These are phyloP conservation scores for Lamellibrachia luymesi DNA, from an alignment of 1,140 invertebrate species.

Conservation along the genomic window DNA sequence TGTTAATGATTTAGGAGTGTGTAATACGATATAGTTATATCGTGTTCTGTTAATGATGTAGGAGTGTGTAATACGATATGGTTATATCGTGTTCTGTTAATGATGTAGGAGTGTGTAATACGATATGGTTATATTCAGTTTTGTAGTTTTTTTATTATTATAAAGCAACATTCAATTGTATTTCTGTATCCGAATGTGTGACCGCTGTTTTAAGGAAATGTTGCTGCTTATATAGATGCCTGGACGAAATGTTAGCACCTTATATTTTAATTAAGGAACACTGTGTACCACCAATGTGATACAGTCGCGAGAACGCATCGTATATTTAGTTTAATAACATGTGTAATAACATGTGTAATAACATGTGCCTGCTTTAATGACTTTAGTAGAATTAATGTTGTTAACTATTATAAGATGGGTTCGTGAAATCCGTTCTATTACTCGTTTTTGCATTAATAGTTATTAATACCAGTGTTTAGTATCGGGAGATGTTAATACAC, in stretches of 20 bases:
- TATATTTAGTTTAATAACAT: too few relatives aligned
- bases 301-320: neutral
- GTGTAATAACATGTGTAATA: too few relatives aligned
- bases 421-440: neutral
- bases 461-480: neutral
- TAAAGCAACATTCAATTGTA: neutral
- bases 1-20: too few relatives aligned
- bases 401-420: neutral
- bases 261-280: neutral
- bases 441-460: neutral
- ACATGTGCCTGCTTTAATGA: neutral
- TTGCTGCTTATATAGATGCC: neutral
- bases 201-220: neutral
- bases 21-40: neutral
- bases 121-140: neutral
- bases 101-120: neutral
- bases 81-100: neutral
- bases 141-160: neutral
- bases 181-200: neutral
- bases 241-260: neutral
- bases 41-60: too few relatives aligned
- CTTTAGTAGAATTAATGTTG: neutral
- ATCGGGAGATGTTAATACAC: neutral
- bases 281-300: neutral
- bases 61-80: neutral